Conservation (phyloP, 2,797 vertebrate species). For the Sciurus vulgaris region DNA sequence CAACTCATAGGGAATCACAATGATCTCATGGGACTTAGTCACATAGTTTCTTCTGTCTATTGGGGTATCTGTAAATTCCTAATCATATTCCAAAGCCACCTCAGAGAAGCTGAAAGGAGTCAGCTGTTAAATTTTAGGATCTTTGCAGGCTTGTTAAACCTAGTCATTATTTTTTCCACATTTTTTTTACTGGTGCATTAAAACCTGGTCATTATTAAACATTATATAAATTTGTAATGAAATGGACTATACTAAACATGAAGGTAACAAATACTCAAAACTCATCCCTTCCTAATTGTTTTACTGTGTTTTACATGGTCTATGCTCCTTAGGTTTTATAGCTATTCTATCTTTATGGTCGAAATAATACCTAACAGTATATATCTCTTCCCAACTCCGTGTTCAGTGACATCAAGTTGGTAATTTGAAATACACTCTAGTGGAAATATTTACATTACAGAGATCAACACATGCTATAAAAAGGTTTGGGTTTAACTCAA, state of each 20-base stretch:
- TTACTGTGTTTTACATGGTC: constrained; percentile 18
- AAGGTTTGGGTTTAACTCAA: neutral
- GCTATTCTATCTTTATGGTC: neutral
- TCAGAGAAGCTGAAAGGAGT: neutral
- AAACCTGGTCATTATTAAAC: neutral
- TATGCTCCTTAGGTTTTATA: neutral
- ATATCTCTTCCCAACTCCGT: constrained; percentile 12
- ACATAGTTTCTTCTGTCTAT: neutral
- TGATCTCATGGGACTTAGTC: neutral
- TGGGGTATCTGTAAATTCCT: neutral
- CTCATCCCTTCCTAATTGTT: neutral
- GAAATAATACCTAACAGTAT: neutral
- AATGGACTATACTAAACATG: constrained; percentile 35
- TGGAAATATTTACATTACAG: neutral
- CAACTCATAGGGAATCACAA: neutral
- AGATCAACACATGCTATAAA: neutral
- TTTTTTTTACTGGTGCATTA: no score
- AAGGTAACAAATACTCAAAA: constrained; percentile 39
- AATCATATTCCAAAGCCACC: neutral
- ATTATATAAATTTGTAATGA: constrained; percentile 31
- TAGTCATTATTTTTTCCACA: no score
- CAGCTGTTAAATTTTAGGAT: neutral
- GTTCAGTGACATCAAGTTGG: neutral
- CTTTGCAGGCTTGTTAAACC: neutral
- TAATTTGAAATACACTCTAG: neutral